Percentiles rank a stretch among this genome's conserved stretches.
Evolutionary conservation across 2,797 vertebrate genomes (phyloP).

Genomic region (Semaprochilodus insignis): DNA sequence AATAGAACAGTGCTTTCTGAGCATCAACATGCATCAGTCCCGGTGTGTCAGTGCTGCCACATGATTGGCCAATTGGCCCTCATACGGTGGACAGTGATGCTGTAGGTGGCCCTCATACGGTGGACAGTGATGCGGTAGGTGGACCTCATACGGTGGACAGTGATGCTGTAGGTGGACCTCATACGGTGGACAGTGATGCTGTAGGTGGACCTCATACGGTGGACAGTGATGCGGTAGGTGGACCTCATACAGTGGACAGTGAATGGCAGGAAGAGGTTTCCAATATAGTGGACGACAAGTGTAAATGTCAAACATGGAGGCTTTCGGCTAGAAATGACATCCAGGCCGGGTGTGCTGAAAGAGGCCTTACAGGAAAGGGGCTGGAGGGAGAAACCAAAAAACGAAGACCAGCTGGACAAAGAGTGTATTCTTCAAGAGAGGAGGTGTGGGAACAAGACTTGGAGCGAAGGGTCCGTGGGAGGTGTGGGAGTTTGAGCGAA

Average conservation of each 20-base stretch:
- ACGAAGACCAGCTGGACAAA: neutral
- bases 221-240: no score
- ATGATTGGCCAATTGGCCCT: no score
- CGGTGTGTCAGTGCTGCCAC: no score
- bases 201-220: no score
- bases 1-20: no score
- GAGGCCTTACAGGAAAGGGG: conserved; percentile 6
- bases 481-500: conserved; percentile 37
- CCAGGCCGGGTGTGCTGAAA: conserved; percentile 18
- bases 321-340: neutral
- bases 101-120: no score
- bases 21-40: no score
- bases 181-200: no score
- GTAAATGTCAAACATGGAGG: neutral
- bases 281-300: neutral
- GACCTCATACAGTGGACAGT: neutral
- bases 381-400: conserved; percentile 15
- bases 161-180: no score
- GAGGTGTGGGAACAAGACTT: conserved; percentile 39
- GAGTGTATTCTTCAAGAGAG: conserved; percentile 33
- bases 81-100: no score
- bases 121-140: no score
- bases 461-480: conserved; percentile 31
- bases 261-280: neutral
- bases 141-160: neutral